These are phyloP conservation scores for Mellivora capensis DNA, from an alignment of 2,113 vertebrate genomes.

Conservation along the genomic window DNA sequence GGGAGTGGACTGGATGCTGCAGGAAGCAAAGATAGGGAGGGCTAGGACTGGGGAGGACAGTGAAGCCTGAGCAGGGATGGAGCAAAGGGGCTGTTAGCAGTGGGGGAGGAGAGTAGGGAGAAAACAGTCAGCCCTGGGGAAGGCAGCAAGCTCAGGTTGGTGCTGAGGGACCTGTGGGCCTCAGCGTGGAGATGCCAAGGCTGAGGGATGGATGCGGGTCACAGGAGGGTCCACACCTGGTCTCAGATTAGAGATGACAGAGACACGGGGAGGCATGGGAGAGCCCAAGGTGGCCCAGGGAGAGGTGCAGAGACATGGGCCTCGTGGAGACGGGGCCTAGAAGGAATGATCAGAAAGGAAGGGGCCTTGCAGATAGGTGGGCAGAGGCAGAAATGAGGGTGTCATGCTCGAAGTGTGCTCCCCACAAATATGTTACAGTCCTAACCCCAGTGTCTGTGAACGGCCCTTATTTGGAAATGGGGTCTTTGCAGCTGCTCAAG, in stretches of 20 bases:
- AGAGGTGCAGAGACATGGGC: neutral
- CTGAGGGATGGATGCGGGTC: fast-evolving
- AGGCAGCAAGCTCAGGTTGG: too few species aligned
- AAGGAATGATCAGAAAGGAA: fast-evolving
- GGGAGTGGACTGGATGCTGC: neutral
- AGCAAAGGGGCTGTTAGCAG: too few species aligned
- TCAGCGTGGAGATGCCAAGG: neutral
- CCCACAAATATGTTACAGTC: fast-evolving
- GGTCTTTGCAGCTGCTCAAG: neutral
- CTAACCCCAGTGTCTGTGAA: neutral
- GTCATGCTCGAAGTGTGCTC: fast-evolving
- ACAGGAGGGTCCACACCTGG: fast-evolving
- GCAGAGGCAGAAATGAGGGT: neutral
- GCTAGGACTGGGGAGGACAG: fast-evolving
- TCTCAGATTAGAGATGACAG: neutral
- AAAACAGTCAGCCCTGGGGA: fast-evolving
- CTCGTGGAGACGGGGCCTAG: fast-evolving
- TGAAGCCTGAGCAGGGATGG: fast-evolving
- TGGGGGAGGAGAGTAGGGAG: neutral
- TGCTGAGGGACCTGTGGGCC: fast-evolving
- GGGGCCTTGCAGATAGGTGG: too few species aligned
- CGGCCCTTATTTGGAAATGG: neutral
- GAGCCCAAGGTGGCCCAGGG: neutral
- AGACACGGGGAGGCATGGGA: fast-evolving
- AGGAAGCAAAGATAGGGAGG: neutral